These are phyloP conservation scores for Odontocerum albicorne DNA, from an alignment of 2,888 invertebrate genomes.

Conservation along the genomic window DNA sequence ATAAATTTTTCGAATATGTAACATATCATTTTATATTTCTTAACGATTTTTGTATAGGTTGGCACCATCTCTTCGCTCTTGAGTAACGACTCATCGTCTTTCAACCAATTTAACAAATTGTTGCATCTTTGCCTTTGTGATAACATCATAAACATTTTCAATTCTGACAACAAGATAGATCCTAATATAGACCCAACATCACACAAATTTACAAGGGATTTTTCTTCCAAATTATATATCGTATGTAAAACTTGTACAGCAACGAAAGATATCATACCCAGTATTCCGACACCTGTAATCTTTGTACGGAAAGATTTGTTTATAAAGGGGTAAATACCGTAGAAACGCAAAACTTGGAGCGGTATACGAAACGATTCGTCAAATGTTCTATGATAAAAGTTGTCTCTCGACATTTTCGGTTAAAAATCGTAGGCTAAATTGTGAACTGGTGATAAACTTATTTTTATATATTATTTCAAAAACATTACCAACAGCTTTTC, in stretches of 20 bases:
- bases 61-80: not conserved
- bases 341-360: not conserved
- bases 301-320: not conserved
- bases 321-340: slow-evolving; percentile 14
- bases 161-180: not conserved
- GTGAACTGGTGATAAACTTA: too few relatives aligned
- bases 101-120: not conserved
- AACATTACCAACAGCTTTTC: too few relatives aligned
- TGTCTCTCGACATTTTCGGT: slow-evolving; percentile 1
- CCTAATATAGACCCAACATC: slow-evolving; percentile 6
- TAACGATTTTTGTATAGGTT: not conserved
- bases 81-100: slow-evolving; percentile 3
- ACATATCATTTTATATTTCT: slow-evolving; percentile 1
- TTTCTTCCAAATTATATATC: too few relatives aligned
- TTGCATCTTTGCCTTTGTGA: not conserved
- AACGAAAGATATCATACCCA: too few relatives aligned
- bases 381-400: not conserved
- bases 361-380: not conserved
- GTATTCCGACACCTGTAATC: not conserved
- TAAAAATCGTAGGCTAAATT: too few relatives aligned
- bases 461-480: too few relatives aligned
- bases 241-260: too few relatives aligned
- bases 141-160: slow-evolving; percentile 4
- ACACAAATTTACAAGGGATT: slow-evolving; percentile 6
- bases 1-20: slow-evolving; percentile 1